These are phyloP conservation scores for Eurosta solidaginis DNA, from an alignment of 1,140 invertebrate genomes.

Conservation along the genomic window DNA sequence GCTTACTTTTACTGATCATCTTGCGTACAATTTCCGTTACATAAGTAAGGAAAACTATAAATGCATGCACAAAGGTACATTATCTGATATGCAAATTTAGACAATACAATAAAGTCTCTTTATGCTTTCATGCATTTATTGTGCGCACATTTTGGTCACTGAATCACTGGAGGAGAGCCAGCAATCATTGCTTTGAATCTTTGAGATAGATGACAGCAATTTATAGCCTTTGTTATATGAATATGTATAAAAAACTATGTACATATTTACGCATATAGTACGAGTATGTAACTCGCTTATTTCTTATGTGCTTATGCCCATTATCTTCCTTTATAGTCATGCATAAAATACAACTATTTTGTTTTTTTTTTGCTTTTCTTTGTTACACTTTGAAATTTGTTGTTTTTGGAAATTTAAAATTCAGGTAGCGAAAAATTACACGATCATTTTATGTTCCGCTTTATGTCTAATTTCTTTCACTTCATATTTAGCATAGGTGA, in stretches of 20 bases:
- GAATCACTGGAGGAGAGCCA: neutral
- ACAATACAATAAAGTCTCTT: no score
- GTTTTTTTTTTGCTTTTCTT: neutral
- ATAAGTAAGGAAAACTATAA: no score
- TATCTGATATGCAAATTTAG: no score
- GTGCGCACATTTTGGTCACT: neutral
- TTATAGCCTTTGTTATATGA: constrained; percentile 3
- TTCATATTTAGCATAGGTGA: no score
- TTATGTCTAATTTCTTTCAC: neutral
- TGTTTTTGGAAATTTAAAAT: constrained; percentile 14
- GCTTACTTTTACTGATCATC: no score
- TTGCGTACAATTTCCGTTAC: no score
- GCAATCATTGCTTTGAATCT: neutral
- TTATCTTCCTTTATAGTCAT: neutral
- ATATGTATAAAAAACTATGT: no score
- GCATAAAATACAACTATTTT: neutral
- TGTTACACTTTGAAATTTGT: neutral
- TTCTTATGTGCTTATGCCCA: neutral
- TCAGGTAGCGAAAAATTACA: constrained; percentile 15
- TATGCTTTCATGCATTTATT: neutral
- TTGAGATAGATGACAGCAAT: neutral
- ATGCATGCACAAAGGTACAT: no score
- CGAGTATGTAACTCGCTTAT: neutral
- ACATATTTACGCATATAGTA: no score
- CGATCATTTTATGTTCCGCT: constrained; percentile 1